Percentiles rank a stretch among this genome's conserved stretches.
These are phyloP conservation scores for Chionomys nivalis DNA, from an alignment of 2,113 vertebrate species.

Conservation along the genomic window DNA sequence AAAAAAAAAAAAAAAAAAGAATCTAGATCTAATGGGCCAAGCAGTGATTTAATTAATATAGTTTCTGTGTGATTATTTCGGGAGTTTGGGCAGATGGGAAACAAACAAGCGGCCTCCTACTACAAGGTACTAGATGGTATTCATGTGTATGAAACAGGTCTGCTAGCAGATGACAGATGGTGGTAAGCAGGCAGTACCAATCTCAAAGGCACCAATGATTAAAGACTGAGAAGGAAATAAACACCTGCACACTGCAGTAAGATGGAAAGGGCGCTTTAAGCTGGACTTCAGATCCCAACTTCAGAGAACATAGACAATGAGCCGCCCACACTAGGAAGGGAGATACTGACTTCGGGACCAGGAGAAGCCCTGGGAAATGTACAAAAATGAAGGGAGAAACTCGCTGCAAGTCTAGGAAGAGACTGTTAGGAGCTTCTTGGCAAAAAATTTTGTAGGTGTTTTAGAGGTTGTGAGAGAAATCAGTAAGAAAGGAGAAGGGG, in stretches of 20 bases:
- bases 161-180: not conserved
- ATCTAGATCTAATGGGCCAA: too few relatives aligned
- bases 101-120: too few relatives aligned
- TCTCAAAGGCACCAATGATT: not conserved
- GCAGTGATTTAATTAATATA: too few relatives aligned
- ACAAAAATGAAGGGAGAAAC: not conserved
- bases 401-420: not conserved
- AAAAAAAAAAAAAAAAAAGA: too few relatives aligned
- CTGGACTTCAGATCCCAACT: not conserved
- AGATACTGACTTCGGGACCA: not conserved
- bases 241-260: not conserved
- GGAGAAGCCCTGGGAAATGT: not conserved
- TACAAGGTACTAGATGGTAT: too few relatives aligned
- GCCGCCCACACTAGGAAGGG: not conserved
- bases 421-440: not conserved
- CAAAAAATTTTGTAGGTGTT: not conserved
- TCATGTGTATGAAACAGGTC: not conserved
- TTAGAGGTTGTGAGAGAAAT: not conserved
- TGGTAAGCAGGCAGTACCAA: not conserved
- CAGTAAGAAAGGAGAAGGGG: not conserved
- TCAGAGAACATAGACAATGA: not conserved
- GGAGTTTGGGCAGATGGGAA: too few relatives aligned
- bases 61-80: too few relatives aligned
- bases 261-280: not conserved
- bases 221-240: not conserved